Conservation (phyloP, 2,113 vertebrate genomes). For the Pseudolaguvia tuberculata region DNA sequence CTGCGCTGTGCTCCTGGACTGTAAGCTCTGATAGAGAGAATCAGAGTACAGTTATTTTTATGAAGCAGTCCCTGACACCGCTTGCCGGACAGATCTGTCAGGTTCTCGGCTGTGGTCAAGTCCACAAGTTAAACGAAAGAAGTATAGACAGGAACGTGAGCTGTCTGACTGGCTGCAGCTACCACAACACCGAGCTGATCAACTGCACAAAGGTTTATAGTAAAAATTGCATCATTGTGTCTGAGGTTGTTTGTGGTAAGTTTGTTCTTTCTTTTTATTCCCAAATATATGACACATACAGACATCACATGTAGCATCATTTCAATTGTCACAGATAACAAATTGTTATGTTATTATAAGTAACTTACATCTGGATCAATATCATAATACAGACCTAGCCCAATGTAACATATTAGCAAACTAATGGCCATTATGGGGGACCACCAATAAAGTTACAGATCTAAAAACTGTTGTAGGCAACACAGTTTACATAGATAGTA, state of each 20-base stretch:
- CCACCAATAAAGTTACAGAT: too few relatives aligned
- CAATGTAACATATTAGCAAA: too few relatives aligned
- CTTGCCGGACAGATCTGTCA: conserved; percentile 31
- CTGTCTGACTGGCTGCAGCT: conserved; percentile 56
- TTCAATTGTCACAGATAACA: not conserved
- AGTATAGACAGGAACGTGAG: not conserved
- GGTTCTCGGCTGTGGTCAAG: conserved; percentile 50
- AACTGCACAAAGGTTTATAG: conserved; percentile 49
- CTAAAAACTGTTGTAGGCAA: too few relatives aligned
- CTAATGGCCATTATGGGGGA: too few relatives aligned
- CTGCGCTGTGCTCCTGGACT: conserved; percentile 29
- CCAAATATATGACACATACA: not conserved
- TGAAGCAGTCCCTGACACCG: not conserved
- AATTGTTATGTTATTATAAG: not conserved
- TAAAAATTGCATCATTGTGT: conserved; percentile 39
- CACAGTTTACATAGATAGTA: too few relatives aligned
- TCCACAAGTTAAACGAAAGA: not conserved
- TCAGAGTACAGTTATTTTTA: not conserved
- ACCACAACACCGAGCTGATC: conserved; percentile 39
- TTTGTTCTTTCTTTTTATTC: not conserved
- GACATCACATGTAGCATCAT: not conserved
- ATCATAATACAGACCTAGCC: too few relatives aligned
- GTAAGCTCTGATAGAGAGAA: conserved; percentile 9
- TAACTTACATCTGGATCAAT: not conserved
- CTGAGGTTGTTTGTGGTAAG: conserved; percentile 42